These are phyloP conservation scores for Steatornis caripensis DNA, from an alignment of 2,113 vertebrate genomes.

Conservation along the genomic window DNA sequence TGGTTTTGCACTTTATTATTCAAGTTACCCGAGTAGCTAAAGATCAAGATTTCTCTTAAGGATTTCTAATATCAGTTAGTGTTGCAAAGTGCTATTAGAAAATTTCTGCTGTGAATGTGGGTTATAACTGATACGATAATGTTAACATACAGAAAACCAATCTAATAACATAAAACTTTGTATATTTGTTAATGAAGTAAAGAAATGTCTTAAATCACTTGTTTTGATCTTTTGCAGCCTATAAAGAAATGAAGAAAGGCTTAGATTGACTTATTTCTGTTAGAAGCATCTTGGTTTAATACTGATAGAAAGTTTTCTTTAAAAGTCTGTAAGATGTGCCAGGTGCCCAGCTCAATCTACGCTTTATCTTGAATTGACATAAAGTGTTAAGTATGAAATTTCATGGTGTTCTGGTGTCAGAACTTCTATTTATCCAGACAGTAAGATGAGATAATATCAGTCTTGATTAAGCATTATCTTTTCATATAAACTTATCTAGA, in stretches of 20 bases:
- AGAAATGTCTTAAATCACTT: conserved; percentile 43
- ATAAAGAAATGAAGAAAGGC: background rate
- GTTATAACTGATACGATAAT: conserved; percentile 6
- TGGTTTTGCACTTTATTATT: conserved; percentile 57
- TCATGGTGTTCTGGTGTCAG: background rate
- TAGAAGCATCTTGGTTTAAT: background rate
- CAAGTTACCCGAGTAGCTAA: background rate
- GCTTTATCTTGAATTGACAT: background rate
- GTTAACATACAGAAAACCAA: conserved; percentile 34
- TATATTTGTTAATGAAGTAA: conserved; percentile 55
- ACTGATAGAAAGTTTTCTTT: background rate
- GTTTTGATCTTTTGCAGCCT: background rate
- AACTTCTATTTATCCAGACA: background rate
- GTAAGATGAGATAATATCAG: background rate
- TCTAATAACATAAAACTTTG: conserved; percentile 57
- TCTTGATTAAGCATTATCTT: background rate
- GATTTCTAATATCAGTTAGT: background rate
- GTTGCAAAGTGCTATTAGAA: conserved; percentile 2
- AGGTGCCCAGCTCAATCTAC: background rate
- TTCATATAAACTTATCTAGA: background rate
- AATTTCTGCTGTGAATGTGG: conserved; percentile 41
- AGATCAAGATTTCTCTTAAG: background rate
- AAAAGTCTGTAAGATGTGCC: background rate
- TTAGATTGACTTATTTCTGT: background rate
- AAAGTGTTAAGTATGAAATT: background rate